phyloP scores from a whole-genome alignment of 2,797 vertebrate species.

The Mus minutoides region DNA sequence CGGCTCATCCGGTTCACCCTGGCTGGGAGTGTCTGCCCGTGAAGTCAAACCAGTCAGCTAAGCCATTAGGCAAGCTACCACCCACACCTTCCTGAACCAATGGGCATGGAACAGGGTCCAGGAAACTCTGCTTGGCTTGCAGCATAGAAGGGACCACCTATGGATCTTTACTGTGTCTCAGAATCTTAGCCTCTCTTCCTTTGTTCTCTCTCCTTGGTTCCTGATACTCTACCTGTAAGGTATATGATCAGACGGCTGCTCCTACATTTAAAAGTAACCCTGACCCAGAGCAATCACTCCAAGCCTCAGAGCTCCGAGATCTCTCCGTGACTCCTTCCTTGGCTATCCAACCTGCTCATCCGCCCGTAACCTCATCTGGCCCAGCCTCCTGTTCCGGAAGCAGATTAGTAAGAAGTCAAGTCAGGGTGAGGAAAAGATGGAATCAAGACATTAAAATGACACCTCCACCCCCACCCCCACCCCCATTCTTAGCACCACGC shows the following conservation, averaged over 20 bases:
- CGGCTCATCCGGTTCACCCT: constrained; percentile 30
- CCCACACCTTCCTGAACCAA: constrained; percentile 62
- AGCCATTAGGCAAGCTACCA: not conserved
- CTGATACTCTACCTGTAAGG: not conserved
- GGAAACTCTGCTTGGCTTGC: not conserved
- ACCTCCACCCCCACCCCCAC: not conserved
- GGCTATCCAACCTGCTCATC: not conserved
- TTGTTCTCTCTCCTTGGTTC: not conserved
- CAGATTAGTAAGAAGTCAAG: not conserved
- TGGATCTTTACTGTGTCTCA: constrained; percentile 26
- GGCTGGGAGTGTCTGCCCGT: constrained; percentile 34
- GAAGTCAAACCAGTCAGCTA: constrained; percentile 38
- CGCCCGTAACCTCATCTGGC: not conserved
- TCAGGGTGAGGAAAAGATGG: constrained; percentile 29
- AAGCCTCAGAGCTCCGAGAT: not conserved
- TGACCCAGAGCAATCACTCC: not conserved
- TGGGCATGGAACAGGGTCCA: constrained; percentile 12
- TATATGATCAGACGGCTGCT: not conserved
- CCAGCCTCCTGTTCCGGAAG: not conserved
- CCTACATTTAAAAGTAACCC: not conserved
- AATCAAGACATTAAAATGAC: not conserved
- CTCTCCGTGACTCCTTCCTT: not conserved
- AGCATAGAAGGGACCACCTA: not conserved
- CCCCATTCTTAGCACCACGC: not conserved
- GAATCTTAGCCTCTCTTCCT: not conserved